Conservation (phyloP, 2,113 vertebrate species). For the Phrynocephalus versicolor region DNA sequence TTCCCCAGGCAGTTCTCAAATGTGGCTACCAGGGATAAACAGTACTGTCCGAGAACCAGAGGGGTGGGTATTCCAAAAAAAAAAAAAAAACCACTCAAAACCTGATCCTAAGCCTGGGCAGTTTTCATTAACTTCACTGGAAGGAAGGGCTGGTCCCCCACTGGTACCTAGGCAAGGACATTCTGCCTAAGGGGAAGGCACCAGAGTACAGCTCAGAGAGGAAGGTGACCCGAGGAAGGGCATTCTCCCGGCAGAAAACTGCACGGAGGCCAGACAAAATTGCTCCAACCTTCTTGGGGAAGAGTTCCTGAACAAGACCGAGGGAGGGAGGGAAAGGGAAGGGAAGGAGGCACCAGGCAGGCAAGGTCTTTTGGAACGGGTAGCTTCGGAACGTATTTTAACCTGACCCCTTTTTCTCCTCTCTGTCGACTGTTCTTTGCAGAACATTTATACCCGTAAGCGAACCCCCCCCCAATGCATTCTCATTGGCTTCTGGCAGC, state of each 20-base stretch:
- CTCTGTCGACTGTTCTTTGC: too few relatives aligned
- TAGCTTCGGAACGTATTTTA: neutral
- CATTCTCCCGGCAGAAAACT: slow-evolving; percentile 1
- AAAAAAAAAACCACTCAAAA: too few relatives aligned
- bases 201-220: neutral
- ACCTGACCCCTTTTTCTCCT: neutral
- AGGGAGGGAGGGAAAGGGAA: neutral
- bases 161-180: neutral
- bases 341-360: too few relatives aligned
- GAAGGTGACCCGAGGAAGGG: neutral
- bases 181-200: too few relatives aligned
- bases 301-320: neutral
- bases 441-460: too few relatives aligned
- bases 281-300: slow-evolving; percentile 16
- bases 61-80: neutral
- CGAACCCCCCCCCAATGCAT: neutral
- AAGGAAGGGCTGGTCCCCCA: neutral
- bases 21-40: too few relatives aligned
- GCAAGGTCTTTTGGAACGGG: neutral
- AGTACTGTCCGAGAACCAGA: neutral
- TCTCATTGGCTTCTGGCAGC: too few relatives aligned
- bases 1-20: neutral
- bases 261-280: neutral
- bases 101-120: neutral
- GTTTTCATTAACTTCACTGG: neutral